Base-by-base conservation (phyloP, 2,797 vertebrate species). In the Caiman crocodilus region DNA sequence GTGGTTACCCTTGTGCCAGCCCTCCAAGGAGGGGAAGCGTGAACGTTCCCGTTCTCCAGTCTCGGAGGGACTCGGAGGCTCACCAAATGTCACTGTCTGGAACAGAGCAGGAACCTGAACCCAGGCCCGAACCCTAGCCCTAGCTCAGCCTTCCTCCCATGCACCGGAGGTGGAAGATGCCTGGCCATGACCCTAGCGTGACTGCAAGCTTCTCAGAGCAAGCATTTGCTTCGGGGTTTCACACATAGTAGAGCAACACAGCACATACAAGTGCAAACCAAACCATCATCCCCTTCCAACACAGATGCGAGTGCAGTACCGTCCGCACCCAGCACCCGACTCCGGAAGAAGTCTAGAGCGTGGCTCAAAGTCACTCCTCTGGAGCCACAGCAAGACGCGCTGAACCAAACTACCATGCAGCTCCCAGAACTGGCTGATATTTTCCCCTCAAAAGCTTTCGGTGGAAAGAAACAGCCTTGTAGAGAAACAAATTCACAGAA, bases 121-220 rank as follows among this genome's bases (percentile, higher is more conserved):
- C 1, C 0, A 1, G 30, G 10, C 20, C 15, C 23, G 18, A 2
- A 1, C 17, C 15, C n/a, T 35, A 58, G 73, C 78, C 1, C 1
- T 3, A 5, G 20, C 25, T 61, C 42, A 6, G 25, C 16, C 50
- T 55, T 76, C 13, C 42, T 79, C 30, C 20, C 14, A 35, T 0
- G 1, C 2, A 50, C 23, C 1, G 2, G 0, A 1, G 69, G 65
- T 32, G 23, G 42, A 10, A 30, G 5, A 2, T 23, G 50, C 25
- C 61, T 14, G 2, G 16, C 50, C 26, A 26, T 0, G 0, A 50
- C n/a, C 56, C 63, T 63, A 0, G 0, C n/a, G n/a, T n/a, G n/a
- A 18, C 56, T 71, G 82, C 64, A 28, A 76, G 55, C 20, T 10
- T 9, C 64, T 30, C 28, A 65, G 28, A 4, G n/a, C 28, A 65